These are phyloP conservation scores for Lutraria lutraria DNA, from an alignment of 2,888 invertebrate species.

Conservation along the genomic window DNA sequence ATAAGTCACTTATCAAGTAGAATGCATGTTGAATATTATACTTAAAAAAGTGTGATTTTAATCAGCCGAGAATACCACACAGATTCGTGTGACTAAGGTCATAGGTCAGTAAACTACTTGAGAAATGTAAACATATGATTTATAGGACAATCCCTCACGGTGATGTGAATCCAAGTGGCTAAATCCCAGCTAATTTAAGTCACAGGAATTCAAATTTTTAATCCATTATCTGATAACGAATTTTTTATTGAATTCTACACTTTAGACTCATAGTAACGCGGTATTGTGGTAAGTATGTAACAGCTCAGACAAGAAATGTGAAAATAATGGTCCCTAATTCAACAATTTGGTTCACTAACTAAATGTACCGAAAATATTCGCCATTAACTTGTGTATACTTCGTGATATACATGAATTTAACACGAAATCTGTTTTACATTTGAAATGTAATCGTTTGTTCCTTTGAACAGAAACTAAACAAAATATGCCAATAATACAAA, in stretches of 20 bases:
- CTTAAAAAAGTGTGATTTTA: neutral
- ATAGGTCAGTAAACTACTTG: neutral
- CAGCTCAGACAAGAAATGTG: neutral
- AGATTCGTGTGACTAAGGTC: neutral
- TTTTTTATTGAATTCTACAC: slow-evolving; percentile 21
- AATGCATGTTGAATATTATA: too few species aligned
- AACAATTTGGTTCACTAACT: too few species aligned
- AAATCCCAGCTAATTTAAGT: neutral
- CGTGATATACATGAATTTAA: neutral
- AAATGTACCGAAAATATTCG: neutral
- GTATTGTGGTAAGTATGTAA: neutral
- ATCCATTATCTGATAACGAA: slow-evolving; percentile 14
- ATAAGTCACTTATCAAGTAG: too few species aligned
- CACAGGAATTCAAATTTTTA: slow-evolving; percentile 13
- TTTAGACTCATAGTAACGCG: neutral
- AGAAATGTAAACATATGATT: neutral
- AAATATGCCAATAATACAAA: neutral
- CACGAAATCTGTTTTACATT: neutral
- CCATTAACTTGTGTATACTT: neutral
- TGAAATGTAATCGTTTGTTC: neutral
- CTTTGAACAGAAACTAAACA: neutral
- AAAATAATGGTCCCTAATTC: neutral
- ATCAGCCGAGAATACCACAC: neutral
- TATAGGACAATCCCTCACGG: neutral
- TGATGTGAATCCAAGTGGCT: neutral